phyloP scores from a whole-genome alignment of 2,888 invertebrate species.

The Dorcus hopei region DNA sequence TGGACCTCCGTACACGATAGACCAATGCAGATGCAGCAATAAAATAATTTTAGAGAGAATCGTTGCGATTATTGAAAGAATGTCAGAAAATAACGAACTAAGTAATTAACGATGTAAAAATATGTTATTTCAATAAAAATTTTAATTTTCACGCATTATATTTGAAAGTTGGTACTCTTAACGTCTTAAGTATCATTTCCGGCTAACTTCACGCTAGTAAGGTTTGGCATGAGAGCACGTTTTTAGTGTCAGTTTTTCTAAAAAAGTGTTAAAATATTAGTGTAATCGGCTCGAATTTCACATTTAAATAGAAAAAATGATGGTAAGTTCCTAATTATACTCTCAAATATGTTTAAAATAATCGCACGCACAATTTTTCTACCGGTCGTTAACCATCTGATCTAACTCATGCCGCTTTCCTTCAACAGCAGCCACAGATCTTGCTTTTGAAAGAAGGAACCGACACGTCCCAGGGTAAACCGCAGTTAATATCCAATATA shows the following conservation, averaged over 20 bases:
- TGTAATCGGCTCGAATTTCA: too few species aligned
- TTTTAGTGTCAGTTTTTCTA: too few species aligned
- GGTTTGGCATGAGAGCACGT: too few species aligned
- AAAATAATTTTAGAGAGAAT: conserved; percentile 45
- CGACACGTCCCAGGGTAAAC: conserved; percentile 91
- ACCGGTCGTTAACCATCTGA: conserved; percentile 17
- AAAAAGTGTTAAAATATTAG: not conserved
- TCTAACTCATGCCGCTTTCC: conserved; percentile 4
- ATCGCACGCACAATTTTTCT: not conserved
- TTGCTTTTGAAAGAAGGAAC: conserved; percentile 97
- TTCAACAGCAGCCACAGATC: conserved; percentile 86
- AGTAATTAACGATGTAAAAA: conserved; percentile 15
- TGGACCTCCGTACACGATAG: conserved; percentile 43
- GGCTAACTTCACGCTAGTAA: not conserved
- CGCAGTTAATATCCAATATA: conserved; percentile 94
- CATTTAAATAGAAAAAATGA: conserved; percentile 8
- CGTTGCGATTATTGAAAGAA: conserved; percentile 40
- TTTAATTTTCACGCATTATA: too few species aligned
- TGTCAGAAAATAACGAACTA: conserved; percentile 34
- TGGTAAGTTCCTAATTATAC: conserved; percentile 11
- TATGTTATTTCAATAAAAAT: not conserved
- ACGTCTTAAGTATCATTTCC: not conserved
- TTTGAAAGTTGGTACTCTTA: too few species aligned
- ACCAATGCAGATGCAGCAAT: conserved; percentile 45
- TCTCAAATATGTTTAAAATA: not conserved